Conservation (phyloP, 2,888 invertebrate species). For the Drosophila paranaensis region DNA sequence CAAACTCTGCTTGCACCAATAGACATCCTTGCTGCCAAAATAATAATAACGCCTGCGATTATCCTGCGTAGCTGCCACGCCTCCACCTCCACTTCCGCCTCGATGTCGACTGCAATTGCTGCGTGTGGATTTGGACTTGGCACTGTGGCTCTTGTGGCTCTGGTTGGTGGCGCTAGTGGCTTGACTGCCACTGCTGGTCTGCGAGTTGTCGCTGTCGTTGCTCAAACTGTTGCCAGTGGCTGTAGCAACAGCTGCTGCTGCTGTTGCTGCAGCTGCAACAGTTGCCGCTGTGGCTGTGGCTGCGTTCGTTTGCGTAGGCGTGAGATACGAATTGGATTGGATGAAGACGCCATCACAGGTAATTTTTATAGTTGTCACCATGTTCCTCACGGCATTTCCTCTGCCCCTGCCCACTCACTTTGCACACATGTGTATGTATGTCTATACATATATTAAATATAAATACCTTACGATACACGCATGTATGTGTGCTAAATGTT, state of each 20-base stretch:
- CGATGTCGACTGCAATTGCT: constrained; percentile 41
- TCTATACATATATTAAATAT: constrained; percentile 6
- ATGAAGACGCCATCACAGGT: constrained; percentile 85
- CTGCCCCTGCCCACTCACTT: constrained; percentile 11
- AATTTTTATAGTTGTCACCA: constrained; percentile 85
- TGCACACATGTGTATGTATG: constrained; percentile 12
- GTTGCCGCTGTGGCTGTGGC: constrained; percentile 30
- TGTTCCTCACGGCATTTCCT: constrained; percentile 66
- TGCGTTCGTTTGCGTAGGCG: constrained; percentile 62
- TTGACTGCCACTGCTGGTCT: constrained; percentile 57
- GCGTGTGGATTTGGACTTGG: constrained; percentile 33
- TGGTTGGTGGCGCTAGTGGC: constrained; percentile 22
- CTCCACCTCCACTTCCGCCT: constrained; percentile 16
- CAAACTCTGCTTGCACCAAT: constrained; percentile 80
- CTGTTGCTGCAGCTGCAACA: constrained; percentile 22
- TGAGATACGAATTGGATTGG: constrained; percentile 84
- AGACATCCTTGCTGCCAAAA: constrained; percentile 79
- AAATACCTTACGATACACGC: neutral
- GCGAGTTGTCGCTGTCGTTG: constrained; percentile 71
- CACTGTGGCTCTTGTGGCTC: constrained; percentile 15
- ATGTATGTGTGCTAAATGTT: neutral
- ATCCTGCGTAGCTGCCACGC: constrained; percentile 36
- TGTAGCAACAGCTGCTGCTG: constrained; percentile 24
- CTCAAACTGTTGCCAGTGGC: constrained; percentile 37
- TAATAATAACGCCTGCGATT: constrained; percentile 76